Conservation (phyloP, 2,888 invertebrate species). For the Drosophila meridiana region DNA sequence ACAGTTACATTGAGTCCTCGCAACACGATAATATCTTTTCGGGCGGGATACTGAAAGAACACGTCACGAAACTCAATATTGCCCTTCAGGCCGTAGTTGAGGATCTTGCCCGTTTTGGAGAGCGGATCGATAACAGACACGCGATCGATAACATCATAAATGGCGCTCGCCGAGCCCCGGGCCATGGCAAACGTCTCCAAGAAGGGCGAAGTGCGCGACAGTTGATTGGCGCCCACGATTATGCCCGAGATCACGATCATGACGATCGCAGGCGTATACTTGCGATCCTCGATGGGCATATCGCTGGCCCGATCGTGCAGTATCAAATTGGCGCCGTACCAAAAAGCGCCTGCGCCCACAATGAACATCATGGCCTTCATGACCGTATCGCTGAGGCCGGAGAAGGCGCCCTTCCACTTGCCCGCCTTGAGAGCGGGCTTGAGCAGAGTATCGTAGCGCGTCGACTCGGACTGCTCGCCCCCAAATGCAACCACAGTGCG, state of each 20-base stretch:
- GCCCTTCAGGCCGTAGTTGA: conserved; percentile 86
- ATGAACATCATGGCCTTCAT: conserved; percentile 91
- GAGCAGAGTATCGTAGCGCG: conserved; percentile 86
- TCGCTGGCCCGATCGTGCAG: conserved; percentile 87
- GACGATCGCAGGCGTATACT: conserved; percentile 89
- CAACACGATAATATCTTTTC: conserved; percentile 89
- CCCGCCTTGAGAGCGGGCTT: conserved; percentile 88
- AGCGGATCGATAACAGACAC: conserved; percentile 90
- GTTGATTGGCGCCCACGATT: conserved; percentile 90
- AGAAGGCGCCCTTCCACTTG: conserved; percentile 87
- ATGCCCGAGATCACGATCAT: conserved; percentile 91
- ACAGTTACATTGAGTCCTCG: conserved; percentile 88
- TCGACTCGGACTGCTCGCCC: conserved; percentile 90
- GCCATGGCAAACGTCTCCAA: conserved; percentile 90
- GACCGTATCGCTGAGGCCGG: conserved; percentile 89
- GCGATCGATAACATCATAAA: conserved; percentile 91
- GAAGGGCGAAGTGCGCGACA: conserved; percentile 90
- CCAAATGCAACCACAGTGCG: conserved; percentile 92
- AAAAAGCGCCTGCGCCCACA: conserved; percentile 90
- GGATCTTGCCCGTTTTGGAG: conserved; percentile 88
- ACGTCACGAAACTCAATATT: conserved; percentile 89
- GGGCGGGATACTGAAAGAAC: conserved; percentile 90
- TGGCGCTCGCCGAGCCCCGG: conserved; percentile 89
- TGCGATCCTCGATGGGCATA: conserved; percentile 85
- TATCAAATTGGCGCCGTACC: conserved; percentile 91